These are phyloP conservation scores for Microcebus griseorufus DNA, from an alignment of 2,113 vertebrate genomes.

Conservation along the genomic window DNA sequence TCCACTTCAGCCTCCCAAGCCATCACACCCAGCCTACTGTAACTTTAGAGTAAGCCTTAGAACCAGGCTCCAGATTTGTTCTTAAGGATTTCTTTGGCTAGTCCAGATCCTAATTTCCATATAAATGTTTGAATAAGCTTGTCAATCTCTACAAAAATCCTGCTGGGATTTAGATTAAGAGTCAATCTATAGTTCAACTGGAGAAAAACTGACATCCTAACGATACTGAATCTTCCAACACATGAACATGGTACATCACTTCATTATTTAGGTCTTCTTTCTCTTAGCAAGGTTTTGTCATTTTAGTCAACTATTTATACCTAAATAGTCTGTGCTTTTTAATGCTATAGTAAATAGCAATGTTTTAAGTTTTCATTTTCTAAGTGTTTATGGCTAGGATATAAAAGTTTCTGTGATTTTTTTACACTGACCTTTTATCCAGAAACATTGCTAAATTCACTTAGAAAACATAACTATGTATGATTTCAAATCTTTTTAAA, in stretches of 20 bases:
- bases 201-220: background rate
- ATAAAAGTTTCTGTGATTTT: background rate
- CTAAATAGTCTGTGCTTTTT: background rate
- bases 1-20: too few relatives aligned
- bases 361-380: background rate
- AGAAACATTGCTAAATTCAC: slow-evolving; percentile 28
- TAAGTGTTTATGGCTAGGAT: background rate
- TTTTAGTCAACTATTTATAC: background rate
- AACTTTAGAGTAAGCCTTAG: background rate
- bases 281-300: background rate
- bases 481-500: slow-evolving; percentile 29
- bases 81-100: slow-evolving; percentile 16
- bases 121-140: slow-evolving; percentile 11
- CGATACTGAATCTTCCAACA: background rate
- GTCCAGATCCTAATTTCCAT: background rate
- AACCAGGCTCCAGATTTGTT: background rate
- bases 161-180: background rate
- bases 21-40: background rate
- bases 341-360: background rate
- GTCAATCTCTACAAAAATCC: background rate
- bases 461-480: background rate
- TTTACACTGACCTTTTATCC: background rate
- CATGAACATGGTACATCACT: background rate
- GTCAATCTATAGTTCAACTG: background rate
- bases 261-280: slow-evolving; percentile 1